A percentile compares a stretch with the other conserved stretches of the same genome.
phyloP scores from a whole-genome alignment of 2,797 vertebrate genomes.

The Alcedo atthis region DNA sequence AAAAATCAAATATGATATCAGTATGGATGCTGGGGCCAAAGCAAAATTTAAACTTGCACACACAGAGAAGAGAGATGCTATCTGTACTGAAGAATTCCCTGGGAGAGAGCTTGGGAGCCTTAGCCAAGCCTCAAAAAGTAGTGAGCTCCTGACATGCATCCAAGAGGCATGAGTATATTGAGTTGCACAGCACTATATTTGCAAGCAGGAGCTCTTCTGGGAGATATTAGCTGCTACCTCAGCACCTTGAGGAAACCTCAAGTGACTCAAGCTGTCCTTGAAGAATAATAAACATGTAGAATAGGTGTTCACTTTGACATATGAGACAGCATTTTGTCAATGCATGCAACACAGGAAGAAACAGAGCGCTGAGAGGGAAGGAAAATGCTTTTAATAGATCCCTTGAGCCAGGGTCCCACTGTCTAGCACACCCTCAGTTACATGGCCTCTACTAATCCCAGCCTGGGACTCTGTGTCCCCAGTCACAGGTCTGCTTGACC shows the following conservation, averaged over 20 bases:
- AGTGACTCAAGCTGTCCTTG: constrained; percentile 3
- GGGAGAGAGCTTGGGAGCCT: neutral
- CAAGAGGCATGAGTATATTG: constrained; percentile 1
- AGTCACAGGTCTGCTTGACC: neutral
- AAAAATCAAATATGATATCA: constrained; percentile 36
- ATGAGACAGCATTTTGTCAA: constrained; percentile 20
- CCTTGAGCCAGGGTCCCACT: neutral
- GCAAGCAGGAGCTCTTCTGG: constrained; percentile 4
- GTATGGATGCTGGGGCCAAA: constrained; percentile 25
- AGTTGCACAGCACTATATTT: neutral
- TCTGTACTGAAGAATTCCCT: constrained; percentile 33
- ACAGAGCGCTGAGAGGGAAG: neutral
- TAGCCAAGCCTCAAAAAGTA: constrained; percentile 47
- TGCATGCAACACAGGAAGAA: neutral
- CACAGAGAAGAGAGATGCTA: constrained; percentile 15
- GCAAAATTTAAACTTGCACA: constrained; percentile 39
- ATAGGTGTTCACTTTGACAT: neutral
- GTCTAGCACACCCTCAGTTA: neutral
- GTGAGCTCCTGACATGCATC: constrained; percentile 33
- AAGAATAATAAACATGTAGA: neutral
- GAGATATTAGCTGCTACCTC: constrained; percentile 3
- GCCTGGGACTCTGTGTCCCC: neutral
- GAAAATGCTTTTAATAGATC: neutral
- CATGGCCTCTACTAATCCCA: neutral
- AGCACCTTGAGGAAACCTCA: neutral